Evolutionary conservation across 2,888 invertebrate species (phyloP).

Genomic region (Pegoplata infirma): DNA sequence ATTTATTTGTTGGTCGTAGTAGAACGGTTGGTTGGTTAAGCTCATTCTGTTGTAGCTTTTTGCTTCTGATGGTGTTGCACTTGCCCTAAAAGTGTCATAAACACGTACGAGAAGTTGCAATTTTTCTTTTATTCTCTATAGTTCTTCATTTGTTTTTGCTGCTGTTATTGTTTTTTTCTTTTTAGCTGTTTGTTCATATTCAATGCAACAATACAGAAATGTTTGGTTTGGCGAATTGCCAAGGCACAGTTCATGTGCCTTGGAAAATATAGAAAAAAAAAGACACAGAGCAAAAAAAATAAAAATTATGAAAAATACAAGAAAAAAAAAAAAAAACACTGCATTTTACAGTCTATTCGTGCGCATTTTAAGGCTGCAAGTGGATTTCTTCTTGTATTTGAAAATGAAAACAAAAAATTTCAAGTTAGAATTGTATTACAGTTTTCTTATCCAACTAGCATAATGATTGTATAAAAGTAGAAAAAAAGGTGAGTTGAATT

Average conservation of each 20-base stretch:
- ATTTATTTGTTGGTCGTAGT: constrained; percentile 40
- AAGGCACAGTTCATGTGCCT: constrained; percentile 34
- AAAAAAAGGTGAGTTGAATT: neutral
- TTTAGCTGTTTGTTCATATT: no score
- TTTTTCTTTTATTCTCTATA: constrained; percentile 26
- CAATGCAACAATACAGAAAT: constrained; percentile 27
- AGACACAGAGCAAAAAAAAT: neutral
- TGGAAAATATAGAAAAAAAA: constrained; percentile 1
- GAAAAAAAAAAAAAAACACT: constrained; percentile 28
- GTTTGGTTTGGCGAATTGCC: constrained; percentile 52
- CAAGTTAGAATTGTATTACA: constrained; percentile 40
- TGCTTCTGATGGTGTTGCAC: constrained; percentile 51
- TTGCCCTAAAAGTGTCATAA: constrained; percentile 62
- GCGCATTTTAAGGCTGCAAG: constrained; percentile 53
- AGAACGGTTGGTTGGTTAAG: constrained; percentile 3
- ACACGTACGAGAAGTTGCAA: constrained; percentile 56
- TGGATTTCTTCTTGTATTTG: constrained; percentile 46
- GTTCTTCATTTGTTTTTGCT: constrained; percentile 14
- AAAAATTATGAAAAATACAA: neutral
- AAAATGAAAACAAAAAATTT: constrained; percentile 4
- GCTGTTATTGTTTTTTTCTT: no score
- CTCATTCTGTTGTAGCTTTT: constrained; percentile 6
- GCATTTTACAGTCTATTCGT: constrained; percentile 57
- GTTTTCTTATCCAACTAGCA: neutral
- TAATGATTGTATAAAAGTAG: neutral